A percentile compares a stretch with the other conserved stretches of the same genome.
Conservation (phyloP, 2,888 invertebrate genomes). For the Acheta domesticus region DNA sequence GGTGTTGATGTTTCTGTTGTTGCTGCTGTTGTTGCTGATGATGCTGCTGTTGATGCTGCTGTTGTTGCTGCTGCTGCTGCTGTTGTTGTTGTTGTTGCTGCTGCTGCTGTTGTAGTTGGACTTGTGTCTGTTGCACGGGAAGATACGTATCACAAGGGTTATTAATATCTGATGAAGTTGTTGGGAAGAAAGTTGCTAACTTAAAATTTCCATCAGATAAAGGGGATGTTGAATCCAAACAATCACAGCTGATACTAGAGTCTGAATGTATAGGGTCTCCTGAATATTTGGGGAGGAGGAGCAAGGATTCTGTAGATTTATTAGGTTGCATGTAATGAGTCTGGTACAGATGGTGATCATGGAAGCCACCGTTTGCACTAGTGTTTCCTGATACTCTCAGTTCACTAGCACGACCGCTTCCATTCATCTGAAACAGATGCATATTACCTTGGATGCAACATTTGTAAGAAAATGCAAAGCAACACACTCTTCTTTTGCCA, state of each 20-base stretch:
- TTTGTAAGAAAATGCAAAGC: neutral
- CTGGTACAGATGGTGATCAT: conserved; percentile 25
- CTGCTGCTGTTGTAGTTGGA: neutral
- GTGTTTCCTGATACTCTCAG: conserved; percentile 25
- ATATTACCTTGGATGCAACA: no score
- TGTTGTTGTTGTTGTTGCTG: conserved; percentile 29
- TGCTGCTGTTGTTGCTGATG: neutral
- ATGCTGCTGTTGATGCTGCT: neutral
- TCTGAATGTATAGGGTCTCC: conserved; percentile 57
- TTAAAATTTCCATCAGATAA: conserved; percentile 25
- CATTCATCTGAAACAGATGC: conserved; percentile 20
- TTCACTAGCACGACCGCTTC: conserved; percentile 21
- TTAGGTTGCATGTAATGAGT: conserved; percentile 59
- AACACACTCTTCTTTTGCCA: neutral
- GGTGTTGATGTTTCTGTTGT: neutral
- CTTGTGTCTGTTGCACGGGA: neutral
- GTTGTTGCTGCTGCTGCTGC: neutral
- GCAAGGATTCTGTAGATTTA: conserved; percentile 77
- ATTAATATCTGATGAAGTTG: neutral
- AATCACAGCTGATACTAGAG: conserved; percentile 69
- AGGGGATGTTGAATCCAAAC: conserved; percentile 51
- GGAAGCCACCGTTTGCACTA: conserved; percentile 25
- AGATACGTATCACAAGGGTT: neutral
- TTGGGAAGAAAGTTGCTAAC: neutral
- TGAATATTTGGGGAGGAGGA: conserved; percentile 62